These are phyloP conservation scores for Notothenia rossii DNA, from an alignment of 2,113 vertebrate species.

Conservation along the genomic window DNA sequence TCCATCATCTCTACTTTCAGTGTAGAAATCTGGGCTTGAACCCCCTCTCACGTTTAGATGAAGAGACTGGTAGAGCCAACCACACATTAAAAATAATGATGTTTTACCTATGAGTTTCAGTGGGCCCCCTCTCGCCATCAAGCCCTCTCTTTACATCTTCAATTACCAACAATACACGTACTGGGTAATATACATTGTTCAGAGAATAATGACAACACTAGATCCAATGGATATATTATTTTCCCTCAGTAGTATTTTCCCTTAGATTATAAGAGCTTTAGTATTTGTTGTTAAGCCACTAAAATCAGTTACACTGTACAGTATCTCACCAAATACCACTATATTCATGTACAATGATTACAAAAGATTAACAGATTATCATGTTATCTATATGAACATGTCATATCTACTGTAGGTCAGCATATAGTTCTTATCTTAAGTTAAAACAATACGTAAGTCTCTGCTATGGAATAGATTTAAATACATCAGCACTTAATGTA, in stretches of 20 bases:
- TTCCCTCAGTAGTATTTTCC: background rate
- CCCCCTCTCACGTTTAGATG: no score
- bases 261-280: conserved; percentile 30
- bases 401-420: conserved; percentile 67
- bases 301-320: conserved; percentile 13
- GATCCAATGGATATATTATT: background rate
- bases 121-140: background rate
- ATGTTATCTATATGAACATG: conserved; percentile 43
- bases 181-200: background rate
- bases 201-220: conserved; percentile 15
- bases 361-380: conserved; percentile 64
- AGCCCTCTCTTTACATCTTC: background rate
- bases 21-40: background rate
- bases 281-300: conserved; percentile 12
- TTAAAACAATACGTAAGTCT: conserved; percentile 26
- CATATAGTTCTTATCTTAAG: conserved; percentile 19
- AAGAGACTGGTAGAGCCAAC: no score
- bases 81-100: no score
- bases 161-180: background rate
- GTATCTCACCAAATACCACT: conserved; percentile 21
- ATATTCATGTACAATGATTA: conserved; percentile 26
- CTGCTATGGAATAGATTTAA: conserved; percentile 26
- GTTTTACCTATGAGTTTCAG: background rate
- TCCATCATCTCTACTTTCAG: no score
- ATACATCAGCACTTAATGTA: conserved; percentile 24